Evolutionary conservation across 2,888 invertebrate genomes (phyloP), one percentile per base, ranked within the genome.

Genomic region (Luperina nickerlii): DNA sequence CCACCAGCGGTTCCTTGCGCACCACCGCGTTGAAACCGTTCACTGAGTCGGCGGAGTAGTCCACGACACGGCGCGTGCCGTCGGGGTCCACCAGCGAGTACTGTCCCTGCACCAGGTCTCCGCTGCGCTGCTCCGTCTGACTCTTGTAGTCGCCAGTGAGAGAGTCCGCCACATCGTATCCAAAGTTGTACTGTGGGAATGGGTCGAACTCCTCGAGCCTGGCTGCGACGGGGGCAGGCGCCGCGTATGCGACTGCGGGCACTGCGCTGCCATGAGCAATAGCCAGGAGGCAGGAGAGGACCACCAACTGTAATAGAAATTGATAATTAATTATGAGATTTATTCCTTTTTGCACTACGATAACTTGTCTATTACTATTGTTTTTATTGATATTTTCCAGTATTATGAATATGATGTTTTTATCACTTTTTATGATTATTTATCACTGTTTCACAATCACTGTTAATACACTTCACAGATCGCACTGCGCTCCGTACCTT

Each of bases 111-210:
- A 97, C 97, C 32, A 97, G 90, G 83, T 97, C 97, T 69, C 97
- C 97, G 83, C 96, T 95, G 83, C 97, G 95, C 80, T 97, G 95
- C 90, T 97, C 97, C 51, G 92, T 93, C 87, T 96, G 96, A 80
- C 94, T 95, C 91, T 97, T 97, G 92, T 94, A 96, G 87, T 96
- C 96, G 1, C 96, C 97, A 77, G 96, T 96, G 63, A 96, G 92
- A 0, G 95, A 93, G 84, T 97, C 97, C 0, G 96, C 95, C 45
- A 97, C 96, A 76, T 95, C 93, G 87, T 97, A 96, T 76, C 96
- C 97, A 80, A 94, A 96, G 83, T 93, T 92, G 93, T 98, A 98
- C 91, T 97, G 97, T 0, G 98, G 97, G 71, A 96, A 92, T 1
- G 97, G 96, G 89, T 97, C 97, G 90, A 97, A 97, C 83, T 97